These are phyloP conservation scores for Sturmia bella DNA, from an alignment of 2,888 invertebrate genomes.

Conservation along the genomic window DNA sequence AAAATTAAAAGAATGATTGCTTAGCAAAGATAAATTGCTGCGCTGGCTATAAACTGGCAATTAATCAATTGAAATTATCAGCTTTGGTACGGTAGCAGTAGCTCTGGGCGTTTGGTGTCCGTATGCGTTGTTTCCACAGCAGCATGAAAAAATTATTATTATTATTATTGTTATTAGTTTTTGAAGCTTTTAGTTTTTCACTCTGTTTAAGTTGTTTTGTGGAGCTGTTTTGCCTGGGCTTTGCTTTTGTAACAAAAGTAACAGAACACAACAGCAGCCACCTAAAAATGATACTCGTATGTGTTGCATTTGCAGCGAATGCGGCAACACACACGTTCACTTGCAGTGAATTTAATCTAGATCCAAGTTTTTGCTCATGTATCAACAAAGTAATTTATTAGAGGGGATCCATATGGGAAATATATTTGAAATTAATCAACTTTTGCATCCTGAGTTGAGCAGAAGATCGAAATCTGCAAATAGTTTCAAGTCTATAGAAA, in stretches of 20 bases:
- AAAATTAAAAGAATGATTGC: slow-evolving; percentile 65
- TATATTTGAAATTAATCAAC: neutral
- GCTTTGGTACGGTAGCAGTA: slow-evolving; percentile 71
- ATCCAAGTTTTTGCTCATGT: slow-evolving; percentile 55
- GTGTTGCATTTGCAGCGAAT: neutral
- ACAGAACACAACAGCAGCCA: slow-evolving; percentile 36
- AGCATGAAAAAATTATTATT: slow-evolving; percentile 68
- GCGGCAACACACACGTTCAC: slow-evolving; percentile 1
- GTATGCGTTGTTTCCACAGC: slow-evolving; percentile 67
- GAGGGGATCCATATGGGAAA: slow-evolving; percentile 29
- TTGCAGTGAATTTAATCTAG: slow-evolving; percentile 57
- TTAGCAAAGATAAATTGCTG: slow-evolving; percentile 71
- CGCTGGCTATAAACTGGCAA: slow-evolving; percentile 72
- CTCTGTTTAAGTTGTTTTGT: slow-evolving; percentile 37
- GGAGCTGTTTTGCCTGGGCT: slow-evolving; percentile 21
- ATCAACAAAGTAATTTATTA: slow-evolving; percentile 38
- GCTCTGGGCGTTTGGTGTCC: slow-evolving; percentile 69
- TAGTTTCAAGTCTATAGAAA: too few relatives aligned
- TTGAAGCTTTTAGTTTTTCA: slow-evolving; percentile 33
- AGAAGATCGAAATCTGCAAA: too few relatives aligned
- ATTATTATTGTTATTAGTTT: slow-evolving; percentile 60
- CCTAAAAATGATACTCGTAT: slow-evolving; percentile 35
- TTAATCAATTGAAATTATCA: slow-evolving; percentile 74
- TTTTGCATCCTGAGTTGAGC: neutral
- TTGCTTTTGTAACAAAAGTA: slow-evolving; percentile 10